Conservation (phyloP, 2,888 invertebrate genomes). For the Isoperla grammatica region DNA sequence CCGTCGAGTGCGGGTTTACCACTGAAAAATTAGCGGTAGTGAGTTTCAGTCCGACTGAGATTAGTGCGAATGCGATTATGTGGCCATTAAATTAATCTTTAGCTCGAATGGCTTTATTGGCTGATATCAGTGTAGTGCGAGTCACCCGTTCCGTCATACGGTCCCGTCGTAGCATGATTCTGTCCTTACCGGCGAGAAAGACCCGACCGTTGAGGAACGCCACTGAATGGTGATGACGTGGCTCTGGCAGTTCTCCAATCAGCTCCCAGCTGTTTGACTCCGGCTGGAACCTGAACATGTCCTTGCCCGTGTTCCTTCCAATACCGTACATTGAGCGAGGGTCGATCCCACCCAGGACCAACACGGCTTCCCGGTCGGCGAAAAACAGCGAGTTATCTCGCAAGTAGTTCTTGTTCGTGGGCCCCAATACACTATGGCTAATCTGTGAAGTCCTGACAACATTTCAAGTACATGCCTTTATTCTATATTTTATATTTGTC, state of each 20-base stretch:
- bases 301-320: constrained; percentile 55
- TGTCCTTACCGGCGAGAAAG: constrained; percentile 56
- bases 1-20: no score
- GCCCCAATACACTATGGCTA: constrained; percentile 24
- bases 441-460: not conserved
- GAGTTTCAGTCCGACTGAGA: no score
- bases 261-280: constrained; percentile 59
- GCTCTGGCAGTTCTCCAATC: constrained; percentile 62
- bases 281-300: constrained; percentile 50
- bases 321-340: constrained; percentile 54
- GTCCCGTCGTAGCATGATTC: no score
- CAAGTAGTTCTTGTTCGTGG: constrained; percentile 44
- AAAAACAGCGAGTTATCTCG: constrained; percentile 51
- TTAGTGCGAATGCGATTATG: no score
- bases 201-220: constrained; percentile 58
- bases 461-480: no score
- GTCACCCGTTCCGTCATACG: no score
- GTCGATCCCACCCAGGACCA: constrained; percentile 65
- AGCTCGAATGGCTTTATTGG: no score
- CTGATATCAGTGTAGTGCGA: no score
- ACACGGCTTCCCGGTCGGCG: constrained; percentile 54
- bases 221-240: constrained; percentile 63
- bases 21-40: no score
- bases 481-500: no score
- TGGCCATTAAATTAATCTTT: no score